These are phyloP conservation scores for Pituophis catenifer DNA, from an alignment of 2,113 vertebrate genomes.

Conservation along the genomic window DNA sequence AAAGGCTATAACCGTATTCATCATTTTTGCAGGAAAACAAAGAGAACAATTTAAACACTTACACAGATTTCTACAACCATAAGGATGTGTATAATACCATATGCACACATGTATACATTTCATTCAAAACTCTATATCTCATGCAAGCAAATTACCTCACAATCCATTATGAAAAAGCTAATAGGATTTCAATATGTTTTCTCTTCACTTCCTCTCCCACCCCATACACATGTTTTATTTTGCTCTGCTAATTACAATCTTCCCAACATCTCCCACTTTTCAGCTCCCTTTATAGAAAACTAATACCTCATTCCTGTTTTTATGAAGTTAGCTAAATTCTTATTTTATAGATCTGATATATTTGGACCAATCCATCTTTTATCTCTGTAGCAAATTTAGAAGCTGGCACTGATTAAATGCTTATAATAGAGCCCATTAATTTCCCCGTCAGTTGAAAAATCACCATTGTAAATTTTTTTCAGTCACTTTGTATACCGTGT, in stretches of 20 bases:
- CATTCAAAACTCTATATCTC: background rate
- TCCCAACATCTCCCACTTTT: background rate
- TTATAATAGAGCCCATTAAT: conserved; percentile 77
- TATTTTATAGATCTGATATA: conserved; percentile 55
- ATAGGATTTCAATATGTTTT: background rate
- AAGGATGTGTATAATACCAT: background rate
- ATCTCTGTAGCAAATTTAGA: conserved; percentile 65
- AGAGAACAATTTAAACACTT: conserved; percentile 7
- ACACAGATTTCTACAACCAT: background rate
- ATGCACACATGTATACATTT: background rate
- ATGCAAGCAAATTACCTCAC: background rate
- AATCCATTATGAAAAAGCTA: background rate
- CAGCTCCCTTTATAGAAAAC: conserved; percentile 31
- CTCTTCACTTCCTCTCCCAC: background rate
- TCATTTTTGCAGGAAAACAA: conserved; percentile 9
- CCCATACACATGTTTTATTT: background rate
- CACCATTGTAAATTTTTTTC: conserved; percentile 62
- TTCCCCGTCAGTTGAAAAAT: conserved; percentile 67
- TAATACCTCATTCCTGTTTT: conserved; percentile 26
- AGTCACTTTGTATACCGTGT: conserved; percentile 35
- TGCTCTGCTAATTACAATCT: background rate
- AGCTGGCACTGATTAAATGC: conserved; percentile 79
- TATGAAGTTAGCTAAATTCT: conserved; percentile 48
- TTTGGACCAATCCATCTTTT: conserved; percentile 55
- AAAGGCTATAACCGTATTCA: background rate